Evolutionary conservation across 2,888 invertebrate genomes (phyloP).

Genomic region (Rotaria magnacalcarata): DNA sequence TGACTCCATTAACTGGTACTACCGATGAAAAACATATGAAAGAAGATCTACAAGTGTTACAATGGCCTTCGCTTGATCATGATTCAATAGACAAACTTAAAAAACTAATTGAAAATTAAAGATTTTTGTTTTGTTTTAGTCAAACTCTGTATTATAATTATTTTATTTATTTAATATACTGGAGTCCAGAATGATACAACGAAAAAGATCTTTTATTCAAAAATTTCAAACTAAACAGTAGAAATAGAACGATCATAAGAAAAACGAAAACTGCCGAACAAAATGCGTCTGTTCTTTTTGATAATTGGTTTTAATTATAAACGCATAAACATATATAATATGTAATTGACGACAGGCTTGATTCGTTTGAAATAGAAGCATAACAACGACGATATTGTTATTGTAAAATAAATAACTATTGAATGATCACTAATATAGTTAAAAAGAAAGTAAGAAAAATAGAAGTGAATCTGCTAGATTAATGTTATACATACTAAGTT

Average conservation of each 20-base stretch:
- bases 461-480: background rate
- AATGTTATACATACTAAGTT: background rate
- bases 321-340: no score
- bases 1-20: conserved; percentile 38
- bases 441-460: background rate
- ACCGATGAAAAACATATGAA: conserved; percentile 38
- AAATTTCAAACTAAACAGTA: no score
- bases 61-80: conserved; percentile 9
- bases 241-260: no score
- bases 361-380: background rate
- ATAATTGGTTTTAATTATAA: no score
- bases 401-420: background rate
- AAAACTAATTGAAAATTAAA: background rate
- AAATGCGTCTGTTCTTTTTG: no score
- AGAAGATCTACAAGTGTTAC: conserved; percentile 33
- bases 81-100: background rate
- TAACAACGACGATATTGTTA: background rate
- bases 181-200: no score
- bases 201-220: no score
- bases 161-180: no score
- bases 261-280: no score
- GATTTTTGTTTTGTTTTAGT: background rate
- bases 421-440: background rate
- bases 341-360: background rate
- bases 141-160: no score